phyloP scores from a whole-genome alignment of 2,113 vertebrate genomes.

The Pseudois nayaur region DNA sequence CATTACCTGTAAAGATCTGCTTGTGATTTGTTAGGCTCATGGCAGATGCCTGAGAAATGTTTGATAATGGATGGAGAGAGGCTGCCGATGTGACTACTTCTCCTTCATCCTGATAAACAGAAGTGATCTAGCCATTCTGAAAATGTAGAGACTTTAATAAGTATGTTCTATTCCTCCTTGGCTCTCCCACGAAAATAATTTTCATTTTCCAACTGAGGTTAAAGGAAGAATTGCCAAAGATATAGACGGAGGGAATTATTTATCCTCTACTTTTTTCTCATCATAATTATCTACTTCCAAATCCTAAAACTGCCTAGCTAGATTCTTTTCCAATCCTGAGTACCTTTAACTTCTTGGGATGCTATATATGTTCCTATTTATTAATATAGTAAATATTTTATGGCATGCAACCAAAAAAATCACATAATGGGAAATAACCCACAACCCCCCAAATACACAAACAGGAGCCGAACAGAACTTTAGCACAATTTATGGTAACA shows the following conservation, averaged over 20 bases:
- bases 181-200: neutral
- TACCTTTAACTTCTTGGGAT: neutral
- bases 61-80: neutral
- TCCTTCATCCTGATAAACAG: neutral
- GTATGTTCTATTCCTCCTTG: neutral
- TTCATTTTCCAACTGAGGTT: neutral
- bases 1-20: neutral
- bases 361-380: neutral
- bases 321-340: neutral
- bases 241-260: neutral
- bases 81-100: neutral
- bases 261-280: neutral
- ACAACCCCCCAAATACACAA: neutral
- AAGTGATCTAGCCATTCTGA: neutral
- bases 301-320: neutral
- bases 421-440: neutral
- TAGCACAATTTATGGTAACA: conserved; percentile 28
- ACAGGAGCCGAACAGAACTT: neutral
- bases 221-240: neutral
- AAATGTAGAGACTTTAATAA: neutral
- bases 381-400: conserved; percentile 5
- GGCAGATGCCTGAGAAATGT: neutral
- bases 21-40: neutral
- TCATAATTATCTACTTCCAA: neutral
- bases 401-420: neutral